Evolutionary conservation across 2,797 vertebrate genomes (phyloP).

Genomic region (Typhlichthys eigenmanni): DNA sequence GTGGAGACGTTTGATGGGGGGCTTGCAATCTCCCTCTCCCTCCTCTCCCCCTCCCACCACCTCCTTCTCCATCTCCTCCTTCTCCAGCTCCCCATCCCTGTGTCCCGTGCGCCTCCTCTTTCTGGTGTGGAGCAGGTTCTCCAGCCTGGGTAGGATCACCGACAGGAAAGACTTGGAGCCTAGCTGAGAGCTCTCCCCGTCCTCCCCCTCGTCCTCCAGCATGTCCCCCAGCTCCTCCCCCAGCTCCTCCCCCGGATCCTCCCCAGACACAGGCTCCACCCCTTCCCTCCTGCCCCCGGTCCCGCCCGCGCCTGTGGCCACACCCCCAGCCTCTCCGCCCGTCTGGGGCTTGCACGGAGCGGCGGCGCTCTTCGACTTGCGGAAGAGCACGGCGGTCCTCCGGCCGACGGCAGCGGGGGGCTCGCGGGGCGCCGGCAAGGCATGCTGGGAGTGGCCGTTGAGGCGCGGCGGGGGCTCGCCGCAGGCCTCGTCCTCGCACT

Average conservation of each 20-base stretch:
- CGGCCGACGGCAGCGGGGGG: conserved; percentile 86
- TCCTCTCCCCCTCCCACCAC: conserved; percentile 79
- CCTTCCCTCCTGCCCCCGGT: conserved; percentile 69
- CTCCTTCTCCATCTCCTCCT: conserved; percentile 78
- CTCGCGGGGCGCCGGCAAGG: conserved; percentile 84
- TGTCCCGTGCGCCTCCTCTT: conserved; percentile 91
- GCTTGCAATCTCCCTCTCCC: conserved; percentile 85
- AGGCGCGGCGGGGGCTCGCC: conserved; percentile 72
- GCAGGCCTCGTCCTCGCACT: conserved; percentile 79
- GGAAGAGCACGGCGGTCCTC: conserved; percentile 91
- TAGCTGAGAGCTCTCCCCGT: conserved; percentile 80
- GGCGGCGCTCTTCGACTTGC: conserved; percentile 90
- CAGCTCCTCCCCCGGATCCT: conserved; percentile 64
- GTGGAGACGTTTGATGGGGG: conserved; percentile 88
- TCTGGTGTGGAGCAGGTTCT: conserved; percentile 94
- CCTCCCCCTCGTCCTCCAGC: conserved; percentile 66
- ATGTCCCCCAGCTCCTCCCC: conserved; percentile 69
- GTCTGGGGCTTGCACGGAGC: conserved; percentile 84
- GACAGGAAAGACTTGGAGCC: conserved; percentile 97
- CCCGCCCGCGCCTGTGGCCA: conserved; percentile 22
- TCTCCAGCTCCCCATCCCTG: conserved; percentile 82
- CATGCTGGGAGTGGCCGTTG: conserved; percentile 82
- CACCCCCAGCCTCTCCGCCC: conserved; percentile 75
- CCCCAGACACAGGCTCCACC: conserved; percentile 72
- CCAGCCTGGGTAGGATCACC: conserved; percentile 96